Base-by-base conservation (phyloP, 1,140 invertebrate genomes). In the Apocrypta bakeri region DNA sequence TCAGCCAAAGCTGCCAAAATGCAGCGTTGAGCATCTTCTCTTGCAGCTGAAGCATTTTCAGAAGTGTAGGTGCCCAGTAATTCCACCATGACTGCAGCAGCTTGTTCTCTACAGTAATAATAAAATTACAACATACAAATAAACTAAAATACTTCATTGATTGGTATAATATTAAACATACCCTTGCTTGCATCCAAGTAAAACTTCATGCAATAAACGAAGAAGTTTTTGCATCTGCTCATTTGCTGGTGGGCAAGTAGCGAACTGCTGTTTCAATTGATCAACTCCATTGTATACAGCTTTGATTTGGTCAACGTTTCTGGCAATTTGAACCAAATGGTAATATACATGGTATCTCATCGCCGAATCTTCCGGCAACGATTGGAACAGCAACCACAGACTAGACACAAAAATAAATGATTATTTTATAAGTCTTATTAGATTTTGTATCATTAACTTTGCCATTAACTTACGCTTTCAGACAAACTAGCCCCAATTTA, bases 1-100 rank as follows among this genome's bases (percentile, higher is more conserved):
- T 99, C 98, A 61, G 96, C 97, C 75, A 99, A 92, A 75, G 98
- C 98, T 24, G 98, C 96, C 24, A 98, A 95, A 90, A 99, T 99
- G 91, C 98, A 99, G 87, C 97, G 96, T 88, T 98, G 98, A 9
- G 98, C 98, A 94, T 99, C 98, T 92, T 99, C 97, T 86, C 98
- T 94, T 0, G 98, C 98, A 86, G 98, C 97, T 56, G 97, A 98
- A 2, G 98, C 98, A 93, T 98, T 99, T 88, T 99, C 98, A 82
- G 97, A 96, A 71, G 98, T 99, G 89, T 99, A 99, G 1, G 98
- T 99, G 17, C 97, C 96, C 42, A 99, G 90, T 6, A 99, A 92
- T 91, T 99, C 98, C 83, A 99, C 96, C 98, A 99, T 99, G 1
- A 99, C 97, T 91, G 98, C 98, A 31, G 97, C 96, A 33, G 98